Percentiles rank a stretch among this genome's conserved stretches.
These are phyloP conservation scores for Neocrepidodera transversa DNA, from an alignment of 2,888 invertebrate genomes.

Conservation along the genomic window DNA sequence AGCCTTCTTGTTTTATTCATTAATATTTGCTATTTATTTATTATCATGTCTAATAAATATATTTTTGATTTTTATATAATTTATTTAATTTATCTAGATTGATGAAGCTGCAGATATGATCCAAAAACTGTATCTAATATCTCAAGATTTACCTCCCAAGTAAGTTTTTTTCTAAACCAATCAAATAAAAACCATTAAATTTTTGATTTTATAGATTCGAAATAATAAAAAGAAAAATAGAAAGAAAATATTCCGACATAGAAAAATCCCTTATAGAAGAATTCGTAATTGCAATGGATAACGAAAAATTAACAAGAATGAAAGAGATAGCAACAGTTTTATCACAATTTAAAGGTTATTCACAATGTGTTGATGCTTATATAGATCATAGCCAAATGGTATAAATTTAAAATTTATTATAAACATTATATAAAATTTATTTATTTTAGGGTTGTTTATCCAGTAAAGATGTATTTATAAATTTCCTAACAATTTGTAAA, in stretches of 20 bases:
- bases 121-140: conserved; percentile 93
- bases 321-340: conserved; percentile 90
- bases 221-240: conserved; percentile 84
- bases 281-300: conserved; percentile 88
- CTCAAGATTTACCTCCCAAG: conserved; percentile 93
- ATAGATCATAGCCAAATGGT: conserved; percentile 96
- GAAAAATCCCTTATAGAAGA: conserved; percentile 91
- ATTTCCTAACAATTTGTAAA: conserved; percentile 88
- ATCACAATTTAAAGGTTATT: conserved; percentile 95
- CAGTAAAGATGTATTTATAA: conserved; percentile 88
- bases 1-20: no score
- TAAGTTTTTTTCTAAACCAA: conserved; percentile 50
- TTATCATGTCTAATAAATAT: no score
- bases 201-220: conserved; percentile 67
- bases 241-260: conserved; percentile 88
- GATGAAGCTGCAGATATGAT: conserved; percentile 97
- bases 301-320: conserved; percentile 87
- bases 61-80: no score
- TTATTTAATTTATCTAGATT: conserved; percentile 64
- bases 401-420: conserved; percentile 47
- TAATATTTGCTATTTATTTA: no score
- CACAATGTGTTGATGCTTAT: conserved; percentile 94
- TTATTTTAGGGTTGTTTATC: conserved; percentile 77
- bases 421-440: conserved; percentile 17
- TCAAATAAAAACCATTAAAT: neutral